Evolutionary conservation across 1,140 invertebrate genomes (phyloP).

Genomic region (Nasonia giraulti): DNA sequence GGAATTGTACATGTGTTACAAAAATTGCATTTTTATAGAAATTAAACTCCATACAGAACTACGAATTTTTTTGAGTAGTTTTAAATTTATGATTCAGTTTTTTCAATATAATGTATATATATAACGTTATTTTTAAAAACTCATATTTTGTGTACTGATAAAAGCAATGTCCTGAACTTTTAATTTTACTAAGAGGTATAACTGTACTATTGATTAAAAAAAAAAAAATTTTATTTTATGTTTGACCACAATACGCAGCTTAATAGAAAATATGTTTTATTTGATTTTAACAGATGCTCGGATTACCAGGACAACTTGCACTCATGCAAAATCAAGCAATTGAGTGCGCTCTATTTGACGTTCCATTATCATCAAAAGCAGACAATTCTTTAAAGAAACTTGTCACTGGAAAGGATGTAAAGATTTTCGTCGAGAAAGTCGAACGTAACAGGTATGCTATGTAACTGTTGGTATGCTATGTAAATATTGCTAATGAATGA

Average conservation of each 20-base stretch:
- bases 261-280: not conserved
- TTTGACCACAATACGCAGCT: not conserved
- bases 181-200: not conserved
- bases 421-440: slow-evolving; percentile 77
- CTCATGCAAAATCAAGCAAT: slow-evolving; percentile 77
- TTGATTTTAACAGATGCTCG: slow-evolving; percentile 70
- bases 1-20: too few species aligned
- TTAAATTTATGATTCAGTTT: slow-evolving; percentile 1
- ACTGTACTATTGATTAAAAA: not conserved
- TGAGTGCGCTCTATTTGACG: slow-evolving; percentile 68
- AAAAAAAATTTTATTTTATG: not conserved
- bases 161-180: not conserved
- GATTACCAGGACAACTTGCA: slow-evolving; percentile 73
- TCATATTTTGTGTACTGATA: not conserved
- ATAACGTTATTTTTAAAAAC: not conserved
- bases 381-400: slow-evolving; percentile 59
- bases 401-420: slow-evolving; percentile 64
- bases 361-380: slow-evolving; percentile 39
- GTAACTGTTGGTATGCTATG: too few species aligned
- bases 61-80: not conserved
- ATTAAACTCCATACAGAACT: too few species aligned
- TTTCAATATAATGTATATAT: slow-evolving; percentile 14
- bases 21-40: too few species aligned
- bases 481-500: not conserved
- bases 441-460: slow-evolving; percentile 74